Conservation (phyloP, 1,140 invertebrate genomes). For the Drosophila ironensis region DNA sequence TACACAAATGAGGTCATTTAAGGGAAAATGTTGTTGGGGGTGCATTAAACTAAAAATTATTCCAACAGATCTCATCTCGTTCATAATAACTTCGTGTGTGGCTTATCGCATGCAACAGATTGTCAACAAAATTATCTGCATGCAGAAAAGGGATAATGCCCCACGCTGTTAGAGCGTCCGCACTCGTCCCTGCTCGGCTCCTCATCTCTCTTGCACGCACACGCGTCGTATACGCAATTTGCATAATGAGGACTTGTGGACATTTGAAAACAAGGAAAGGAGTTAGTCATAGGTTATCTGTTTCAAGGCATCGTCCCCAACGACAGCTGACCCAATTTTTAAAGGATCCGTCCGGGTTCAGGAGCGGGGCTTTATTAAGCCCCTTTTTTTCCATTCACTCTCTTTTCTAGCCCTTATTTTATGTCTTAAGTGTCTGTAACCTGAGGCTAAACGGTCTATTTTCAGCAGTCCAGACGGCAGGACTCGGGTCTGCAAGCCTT, state of each 20-base stretch:
- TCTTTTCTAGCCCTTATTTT: conserved; percentile 10
- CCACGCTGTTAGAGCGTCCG: conserved; percentile 34
- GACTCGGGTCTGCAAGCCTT: conserved; percentile 49
- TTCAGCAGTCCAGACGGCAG: conserved; percentile 43
- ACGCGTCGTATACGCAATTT: conserved; percentile 71
- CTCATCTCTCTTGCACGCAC: not conserved
- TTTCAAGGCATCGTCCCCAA: conserved; percentile 3
- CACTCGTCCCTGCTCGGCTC: not conserved
- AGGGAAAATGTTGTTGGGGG: not conserved
- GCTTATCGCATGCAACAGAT: conserved; percentile 62
- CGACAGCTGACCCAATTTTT: conserved; percentile 62
- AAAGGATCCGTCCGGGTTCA: conserved; percentile 23
- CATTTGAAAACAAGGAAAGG: conserved; percentile 2
- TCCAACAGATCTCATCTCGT: conserved; percentile 1
- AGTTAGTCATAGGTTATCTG: conserved; percentile 10
- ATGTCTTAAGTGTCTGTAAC: conserved; percentile 61
- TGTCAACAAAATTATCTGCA: conserved; percentile 49
- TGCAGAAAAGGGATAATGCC: conserved; percentile 27
- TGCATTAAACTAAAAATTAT: conserved; percentile 23
- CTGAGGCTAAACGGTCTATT: conserved; percentile 55
- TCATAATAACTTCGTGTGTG: conserved; percentile 30
- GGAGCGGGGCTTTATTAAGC: conserved; percentile 18
- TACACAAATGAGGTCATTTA: conserved; percentile 18
- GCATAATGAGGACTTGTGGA: conserved; percentile 57
- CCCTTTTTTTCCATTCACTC: conserved; percentile 1